These are phyloP conservation scores for Emberiza fucata DNA, from an alignment of 2,113 vertebrate genomes.

Conservation along the genomic window DNA sequence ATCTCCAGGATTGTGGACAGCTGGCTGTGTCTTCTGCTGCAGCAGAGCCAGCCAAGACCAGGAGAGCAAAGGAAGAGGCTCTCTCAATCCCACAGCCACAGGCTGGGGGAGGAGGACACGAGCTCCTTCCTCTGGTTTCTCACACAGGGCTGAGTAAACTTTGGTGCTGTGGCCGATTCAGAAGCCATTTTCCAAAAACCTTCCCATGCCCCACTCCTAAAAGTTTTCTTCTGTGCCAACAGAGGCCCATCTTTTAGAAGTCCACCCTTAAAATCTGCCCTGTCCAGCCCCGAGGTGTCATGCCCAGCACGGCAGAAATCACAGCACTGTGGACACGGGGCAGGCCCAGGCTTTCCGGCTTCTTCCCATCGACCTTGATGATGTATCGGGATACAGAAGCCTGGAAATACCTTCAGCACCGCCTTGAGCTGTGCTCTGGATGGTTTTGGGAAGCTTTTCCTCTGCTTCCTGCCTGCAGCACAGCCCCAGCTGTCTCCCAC, in stretches of 20 bases:
- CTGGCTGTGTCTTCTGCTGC: background rate
- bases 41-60: background rate
- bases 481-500: background rate
- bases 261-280: background rate
- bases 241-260: background rate
- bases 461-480: rapidly evolving
- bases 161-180: background rate
- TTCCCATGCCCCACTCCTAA: background rate
- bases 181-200: background rate
- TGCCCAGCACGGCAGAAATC: slow-evolving; percentile 56
- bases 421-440: background rate
- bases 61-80: background rate
- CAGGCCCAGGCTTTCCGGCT: background rate
- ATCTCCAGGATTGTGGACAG: background rate
- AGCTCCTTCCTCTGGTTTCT: background rate
- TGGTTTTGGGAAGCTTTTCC: background rate
- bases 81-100: background rate
- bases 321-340: slow-evolving; percentile 60
- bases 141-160: background rate
- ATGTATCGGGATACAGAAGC: rapidly evolving
- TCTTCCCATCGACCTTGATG: rapidly evolving
- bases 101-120: background rate
- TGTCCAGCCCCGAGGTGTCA: background rate
- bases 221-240: background rate
- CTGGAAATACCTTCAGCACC: background rate